Evolutionary conservation across 2,113 vertebrate genomes (phyloP).

Genomic region (Boulengeromyrus knoepffleri): DNA sequence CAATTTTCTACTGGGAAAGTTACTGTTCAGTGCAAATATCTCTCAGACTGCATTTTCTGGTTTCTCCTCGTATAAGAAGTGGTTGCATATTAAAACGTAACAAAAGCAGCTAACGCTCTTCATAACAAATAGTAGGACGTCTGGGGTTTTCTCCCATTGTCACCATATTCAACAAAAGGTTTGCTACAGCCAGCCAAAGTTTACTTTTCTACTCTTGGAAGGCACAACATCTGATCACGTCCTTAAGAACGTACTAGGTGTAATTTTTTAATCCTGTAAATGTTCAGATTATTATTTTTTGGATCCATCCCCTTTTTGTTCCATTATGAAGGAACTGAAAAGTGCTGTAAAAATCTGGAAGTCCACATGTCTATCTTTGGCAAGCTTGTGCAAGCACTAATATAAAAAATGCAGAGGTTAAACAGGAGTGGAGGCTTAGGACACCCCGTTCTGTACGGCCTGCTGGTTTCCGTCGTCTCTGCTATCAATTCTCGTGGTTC

Average conservation of each 20-base stretch:
- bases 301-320: conserved; percentile 79
- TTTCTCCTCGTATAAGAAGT: conserved; percentile 87
- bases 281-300: conserved; percentile 28
- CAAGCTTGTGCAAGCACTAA: conserved; percentile 98
- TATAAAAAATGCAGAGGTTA: conserved; percentile 66
- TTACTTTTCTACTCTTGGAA: conserved; percentile 96
- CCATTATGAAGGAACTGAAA: conserved; percentile 83
- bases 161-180: conserved; percentile 67
- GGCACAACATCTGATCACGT: conserved; percentile 97
- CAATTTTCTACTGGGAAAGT: conserved; percentile 76
- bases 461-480: conserved; percentile 67
- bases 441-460: conserved; percentile 86
- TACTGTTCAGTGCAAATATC: conserved; percentile 95
- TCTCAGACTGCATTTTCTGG: conserved; percentile 82
- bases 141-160: conserved; percentile 65
- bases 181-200: conserved; percentile 89
- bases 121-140: conserved; percentile 75
- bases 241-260: conserved; percentile 83
- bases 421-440: conserved; percentile 80
- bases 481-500: conserved; percentile 55
- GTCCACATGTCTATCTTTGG: conserved; percentile 97
- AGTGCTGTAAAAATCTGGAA: conserved; percentile 83
- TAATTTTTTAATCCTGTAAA: conserved; percentile 64
- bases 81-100: conserved; percentile 99
- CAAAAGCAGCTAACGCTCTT: conserved; percentile 97